phyloP scores from a whole-genome alignment of 2,888 invertebrate species.

The Entomobrya multifasciata region DNA sequence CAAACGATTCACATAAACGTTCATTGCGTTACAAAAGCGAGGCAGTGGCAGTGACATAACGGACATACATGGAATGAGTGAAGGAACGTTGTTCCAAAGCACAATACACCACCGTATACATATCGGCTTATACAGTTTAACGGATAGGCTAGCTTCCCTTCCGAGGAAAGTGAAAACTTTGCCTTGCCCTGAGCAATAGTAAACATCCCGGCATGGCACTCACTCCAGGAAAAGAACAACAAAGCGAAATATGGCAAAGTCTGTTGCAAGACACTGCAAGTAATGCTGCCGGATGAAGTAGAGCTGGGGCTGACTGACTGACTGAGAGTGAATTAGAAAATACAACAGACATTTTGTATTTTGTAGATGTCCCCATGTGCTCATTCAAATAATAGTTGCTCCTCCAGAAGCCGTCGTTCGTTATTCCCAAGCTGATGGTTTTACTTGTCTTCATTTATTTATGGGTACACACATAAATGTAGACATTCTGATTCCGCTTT shows the following conservation, averaged over 20 bases:
- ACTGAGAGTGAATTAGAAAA: too few species aligned
- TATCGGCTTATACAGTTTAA: slow-evolving; percentile 68
- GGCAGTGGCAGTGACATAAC: too few species aligned
- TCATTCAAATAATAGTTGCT: slow-evolving; percentile 63
- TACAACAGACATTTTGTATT: too few species aligned
- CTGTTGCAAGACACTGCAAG: too few species aligned
- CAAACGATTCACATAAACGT: background rate
- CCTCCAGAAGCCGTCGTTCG: slow-evolving; percentile 46
- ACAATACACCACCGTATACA: background rate
- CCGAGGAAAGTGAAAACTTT: slow-evolving; percentile 9
- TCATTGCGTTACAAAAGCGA: too few species aligned
- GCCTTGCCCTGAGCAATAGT: slow-evolving; percentile 51
- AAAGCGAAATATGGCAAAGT: slow-evolving; percentile 8
- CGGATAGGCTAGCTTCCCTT: slow-evolving; percentile 45
- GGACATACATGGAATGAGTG: too few species aligned
- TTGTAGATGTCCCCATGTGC: slow-evolving; percentile 66
- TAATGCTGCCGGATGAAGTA: too few species aligned
- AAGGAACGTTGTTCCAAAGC: slow-evolving; percentile 6
- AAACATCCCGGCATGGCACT: slow-evolving; percentile 35
- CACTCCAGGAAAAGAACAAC: slow-evolving; percentile 1
- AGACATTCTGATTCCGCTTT: slow-evolving; percentile 39
- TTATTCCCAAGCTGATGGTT: slow-evolving; percentile 70
- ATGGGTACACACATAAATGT: slow-evolving; percentile 59
- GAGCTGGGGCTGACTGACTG: too few species aligned
- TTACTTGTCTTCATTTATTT: slow-evolving; percentile 71